Evolutionary conservation across 2,113 vertebrate species (phyloP).

Genomic region (Vicugna pacos): DNA sequence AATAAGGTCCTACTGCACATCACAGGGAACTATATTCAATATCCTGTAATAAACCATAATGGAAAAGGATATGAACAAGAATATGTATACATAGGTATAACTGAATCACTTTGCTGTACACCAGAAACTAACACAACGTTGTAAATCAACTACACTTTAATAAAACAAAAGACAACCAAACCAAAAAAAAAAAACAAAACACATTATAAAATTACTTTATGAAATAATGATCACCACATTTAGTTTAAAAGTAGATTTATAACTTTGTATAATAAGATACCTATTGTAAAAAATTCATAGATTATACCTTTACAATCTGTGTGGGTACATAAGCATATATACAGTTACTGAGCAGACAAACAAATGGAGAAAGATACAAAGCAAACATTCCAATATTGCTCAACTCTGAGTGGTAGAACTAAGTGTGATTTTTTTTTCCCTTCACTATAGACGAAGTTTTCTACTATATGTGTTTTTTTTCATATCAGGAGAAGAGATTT

Average conservation of each 20-base stretch:
- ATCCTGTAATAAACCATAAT: too few species aligned
- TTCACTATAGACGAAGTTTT: not conserved
- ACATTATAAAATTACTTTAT: constrained; percentile 8
- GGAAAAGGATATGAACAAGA: too few species aligned
- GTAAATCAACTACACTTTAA: too few species aligned
- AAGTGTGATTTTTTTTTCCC: not conserved
- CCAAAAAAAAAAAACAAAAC: not conserved
- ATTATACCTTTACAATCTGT: not conserved
- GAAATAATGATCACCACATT: not conserved
- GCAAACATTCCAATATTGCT: not conserved
- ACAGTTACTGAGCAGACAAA: not conserved
- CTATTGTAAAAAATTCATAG: not conserved
- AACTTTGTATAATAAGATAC: not conserved
- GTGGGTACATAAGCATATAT: not conserved
- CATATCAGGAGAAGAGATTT: not conserved
- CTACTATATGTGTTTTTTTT: not conserved
- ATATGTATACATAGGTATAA: too few species aligned
- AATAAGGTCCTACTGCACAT: too few species aligned
- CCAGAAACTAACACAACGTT: too few species aligned
- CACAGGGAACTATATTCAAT: too few species aligned
- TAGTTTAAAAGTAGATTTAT: not conserved
- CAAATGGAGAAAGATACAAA: not conserved
- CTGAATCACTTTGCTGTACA: too few species aligned
- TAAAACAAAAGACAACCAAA: too few species aligned
- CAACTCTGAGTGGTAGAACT: not conserved